Conservation (phyloP, 2,797 vertebrate genomes). For the Parambassis ranga region DNA sequence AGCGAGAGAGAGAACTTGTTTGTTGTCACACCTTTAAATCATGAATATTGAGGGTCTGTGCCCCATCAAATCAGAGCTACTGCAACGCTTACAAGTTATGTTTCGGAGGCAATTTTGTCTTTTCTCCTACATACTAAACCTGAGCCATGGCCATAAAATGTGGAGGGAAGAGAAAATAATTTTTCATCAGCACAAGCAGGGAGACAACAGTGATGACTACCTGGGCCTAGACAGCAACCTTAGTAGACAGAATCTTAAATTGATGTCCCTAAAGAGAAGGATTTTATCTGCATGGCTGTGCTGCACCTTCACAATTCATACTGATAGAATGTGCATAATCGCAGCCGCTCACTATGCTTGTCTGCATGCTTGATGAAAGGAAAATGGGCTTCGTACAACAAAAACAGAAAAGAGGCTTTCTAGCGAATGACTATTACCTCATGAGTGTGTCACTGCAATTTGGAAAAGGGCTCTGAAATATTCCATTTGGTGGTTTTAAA, state of each 20-base stretch:
- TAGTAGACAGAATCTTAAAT: slow-evolving; percentile 55
- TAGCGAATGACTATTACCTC: slow-evolving; percentile 69
- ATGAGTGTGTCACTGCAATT: slow-evolving; percentile 73
- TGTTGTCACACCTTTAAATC: slow-evolving; percentile 12
- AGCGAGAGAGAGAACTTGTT: neutral
- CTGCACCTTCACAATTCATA: slow-evolving; percentile 59
- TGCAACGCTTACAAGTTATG: slow-evolving; percentile 28
- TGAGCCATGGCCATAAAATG: slow-evolving; percentile 22
- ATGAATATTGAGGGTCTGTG: slow-evolving; percentile 19
- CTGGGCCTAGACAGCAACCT: slow-evolving; percentile 30
- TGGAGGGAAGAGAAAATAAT: slow-evolving; percentile 30
- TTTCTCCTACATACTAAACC: slow-evolving; percentile 41
- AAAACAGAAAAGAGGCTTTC: slow-evolving; percentile 70
- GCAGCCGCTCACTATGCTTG: slow-evolving; percentile 51
- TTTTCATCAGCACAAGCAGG: slow-evolving; percentile 55
- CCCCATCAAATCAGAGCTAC: slow-evolving; percentile 25
- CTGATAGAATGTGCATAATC: slow-evolving; percentile 64
- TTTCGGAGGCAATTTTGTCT: slow-evolving; percentile 42
- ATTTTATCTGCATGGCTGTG: slow-evolving; percentile 56
- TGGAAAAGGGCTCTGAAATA: slow-evolving; percentile 68
- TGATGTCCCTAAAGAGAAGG: slow-evolving; percentile 48
- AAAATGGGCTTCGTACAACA: slow-evolving; percentile 61
- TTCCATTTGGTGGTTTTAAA: slow-evolving; percentile 75
- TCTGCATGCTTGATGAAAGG: slow-evolving; percentile 68
- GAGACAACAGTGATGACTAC: slow-evolving; percentile 34